These are phyloP conservation scores for Rhagophthalmus giganteus DNA, from an alignment of 2,888 invertebrate genomes.

Conservation along the genomic window DNA sequence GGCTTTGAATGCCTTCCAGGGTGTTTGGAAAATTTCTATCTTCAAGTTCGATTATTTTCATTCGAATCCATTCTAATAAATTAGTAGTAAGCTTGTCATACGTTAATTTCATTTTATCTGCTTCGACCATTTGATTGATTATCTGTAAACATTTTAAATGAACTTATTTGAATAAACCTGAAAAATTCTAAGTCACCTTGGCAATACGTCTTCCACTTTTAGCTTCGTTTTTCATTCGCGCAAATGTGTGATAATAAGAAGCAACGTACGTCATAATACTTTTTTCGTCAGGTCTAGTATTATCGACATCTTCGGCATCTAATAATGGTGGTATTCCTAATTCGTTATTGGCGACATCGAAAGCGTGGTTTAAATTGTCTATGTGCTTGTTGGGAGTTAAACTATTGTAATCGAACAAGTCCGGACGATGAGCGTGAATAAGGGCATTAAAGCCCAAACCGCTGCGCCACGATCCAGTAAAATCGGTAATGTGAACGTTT, in stretches of 20 bases:
- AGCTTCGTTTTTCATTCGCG: constrained; percentile 97
- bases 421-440: constrained; percentile 96
- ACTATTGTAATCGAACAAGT: constrained; percentile 85
- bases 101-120: constrained; percentile 86
- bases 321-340: constrained; percentile 91
- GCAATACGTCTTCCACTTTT: constrained; percentile 97
- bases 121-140: constrained; percentile 93
- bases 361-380: constrained; percentile 96
- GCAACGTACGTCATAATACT: constrained; percentile 99
- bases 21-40: constrained; percentile 91
- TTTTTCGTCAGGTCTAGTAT: constrained; percentile 93
- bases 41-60: constrained; percentile 80
- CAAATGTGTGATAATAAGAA: constrained; percentile 98
- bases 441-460: constrained; percentile 98
- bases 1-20: constrained; percentile 90
- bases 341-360: constrained; percentile 90
- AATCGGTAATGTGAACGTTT: constrained; percentile 86
- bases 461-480: constrained; percentile 92
- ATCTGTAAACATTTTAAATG: constrained; percentile 64
- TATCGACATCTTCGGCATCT: constrained; percentile 97
- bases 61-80: constrained; percentile 90
- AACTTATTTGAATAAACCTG: no score
- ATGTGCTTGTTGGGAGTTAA: constrained; percentile 83
- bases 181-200: no score
- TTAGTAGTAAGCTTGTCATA: constrained; percentile 85